Evolutionary conservation across 2,113 vertebrate species (phyloP).

Genomic region (Oplegnathus fasciatus): DNA sequence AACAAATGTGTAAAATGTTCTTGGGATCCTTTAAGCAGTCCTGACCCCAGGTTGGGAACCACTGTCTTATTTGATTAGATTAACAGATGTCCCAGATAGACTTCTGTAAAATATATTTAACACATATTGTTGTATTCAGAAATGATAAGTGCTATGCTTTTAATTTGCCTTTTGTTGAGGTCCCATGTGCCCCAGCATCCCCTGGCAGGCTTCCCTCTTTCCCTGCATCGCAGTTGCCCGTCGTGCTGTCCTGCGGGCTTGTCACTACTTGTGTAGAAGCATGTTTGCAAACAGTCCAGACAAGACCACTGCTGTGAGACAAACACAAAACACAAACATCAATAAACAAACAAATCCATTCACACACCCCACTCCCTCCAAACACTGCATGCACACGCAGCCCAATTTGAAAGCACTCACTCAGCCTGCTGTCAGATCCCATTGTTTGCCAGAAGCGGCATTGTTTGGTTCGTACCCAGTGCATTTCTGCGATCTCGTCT

Average conservation of each 20-base stretch:
- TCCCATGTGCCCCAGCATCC: neutral
- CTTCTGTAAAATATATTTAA: slow-evolving; percentile 2
- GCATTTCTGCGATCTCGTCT: slow-evolving; percentile 72
- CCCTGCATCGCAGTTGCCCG: neutral
- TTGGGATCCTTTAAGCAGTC: neutral
- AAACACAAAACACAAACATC: slow-evolving; percentile 82
- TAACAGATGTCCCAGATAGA: neutral
- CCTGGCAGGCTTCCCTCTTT: neutral
- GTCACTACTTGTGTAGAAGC: slow-evolving; percentile 62
- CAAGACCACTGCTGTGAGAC: slow-evolving; percentile 78
- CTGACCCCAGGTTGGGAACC: neutral
- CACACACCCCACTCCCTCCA: slow-evolving; percentile 39
- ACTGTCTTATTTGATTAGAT: neutral
- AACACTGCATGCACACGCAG: slow-evolving; percentile 39
- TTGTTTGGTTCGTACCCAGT: slow-evolving; percentile 67
- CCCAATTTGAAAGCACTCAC: slow-evolving; percentile 58
- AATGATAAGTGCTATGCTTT: neutral
- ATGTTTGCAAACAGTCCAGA: slow-evolving; percentile 79
- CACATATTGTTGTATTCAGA: neutral
- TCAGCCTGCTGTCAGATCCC: slow-evolving; percentile 57
- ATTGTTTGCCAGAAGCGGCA: slow-evolving; percentile 61
- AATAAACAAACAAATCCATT: slow-evolving; percentile 83
- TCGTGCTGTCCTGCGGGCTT: slow-evolving; percentile 21
- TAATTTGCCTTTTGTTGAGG: neutral
- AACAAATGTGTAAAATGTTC: neutral